Evolutionary conservation across 1,140 invertebrate species (phyloP), one percentile per base, ranked within the genome.

Genomic region (Drosophila tani): DNA sequence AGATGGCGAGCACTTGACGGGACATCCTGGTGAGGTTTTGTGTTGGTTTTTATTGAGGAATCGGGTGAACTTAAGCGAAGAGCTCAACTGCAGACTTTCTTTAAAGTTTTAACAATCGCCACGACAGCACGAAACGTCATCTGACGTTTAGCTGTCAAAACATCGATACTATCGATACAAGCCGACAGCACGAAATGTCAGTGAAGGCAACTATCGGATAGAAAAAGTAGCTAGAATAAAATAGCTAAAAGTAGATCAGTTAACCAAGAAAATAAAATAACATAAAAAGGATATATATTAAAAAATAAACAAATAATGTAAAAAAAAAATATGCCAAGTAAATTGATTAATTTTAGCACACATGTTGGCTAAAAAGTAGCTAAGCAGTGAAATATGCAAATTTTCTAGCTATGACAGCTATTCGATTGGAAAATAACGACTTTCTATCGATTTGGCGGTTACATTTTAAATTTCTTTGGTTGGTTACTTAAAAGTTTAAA

Each of bases 51-150:
- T 57, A 81, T 79, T 76, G 19, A 75, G 67, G 57, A 73, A 51
- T 60, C n/a, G 11, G 6, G 21, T 3, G 35, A 70, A 35, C 14
- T 19, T 11, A 5, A 6, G 19, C 24, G 40, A 59, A 12, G 8
- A 38, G 27, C 32, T 43, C 11, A 5, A 2, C 55, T 15, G 27
- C 56, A 8, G 4, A 69, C 67, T 69, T 74, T 74, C 64, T 69
- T 43, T 60, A 57, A 14, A 14, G n/a, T 27, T 46, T 17, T 45
- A 45, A n/a, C 15, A 32, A 66, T 81, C 81, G 82, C 78, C 77
- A 81, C 82, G 82, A 85, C 82, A 84, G 77, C 82, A 85, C 51
- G 64, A 69, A 53, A 84, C 73, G 76, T 84, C 77, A 83, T 38
- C 45, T 83, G 81, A 84, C 81, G 50, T 51, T 5, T 27, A 82